phyloP scores from a whole-genome alignment of 2,797 vertebrate species.

The Ptychadena robeensis region DNA sequence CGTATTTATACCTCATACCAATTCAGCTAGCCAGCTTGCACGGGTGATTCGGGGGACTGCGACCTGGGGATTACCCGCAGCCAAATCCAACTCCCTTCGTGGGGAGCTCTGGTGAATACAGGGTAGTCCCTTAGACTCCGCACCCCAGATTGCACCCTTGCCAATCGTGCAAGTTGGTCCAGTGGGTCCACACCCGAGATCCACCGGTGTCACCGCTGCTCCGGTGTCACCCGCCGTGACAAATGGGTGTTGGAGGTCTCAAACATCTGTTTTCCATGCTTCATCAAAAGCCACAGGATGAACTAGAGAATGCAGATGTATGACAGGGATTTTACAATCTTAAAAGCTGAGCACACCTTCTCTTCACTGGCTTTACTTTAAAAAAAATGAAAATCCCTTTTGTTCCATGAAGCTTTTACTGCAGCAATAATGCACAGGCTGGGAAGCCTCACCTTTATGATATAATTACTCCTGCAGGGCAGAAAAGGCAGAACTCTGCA shows the following conservation, averaged over 20 bases:
- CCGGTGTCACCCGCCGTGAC: too few relatives aligned
- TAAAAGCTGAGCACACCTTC: not conserved
- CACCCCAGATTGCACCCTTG: too few relatives aligned
- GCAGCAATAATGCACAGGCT: slow-evolving; percentile 32
- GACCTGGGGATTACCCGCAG: too few relatives aligned
- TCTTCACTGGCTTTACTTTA: not conserved
- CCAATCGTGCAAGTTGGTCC: too few relatives aligned
- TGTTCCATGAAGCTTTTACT: slow-evolving; percentile 40
- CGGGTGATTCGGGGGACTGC: too few relatives aligned
- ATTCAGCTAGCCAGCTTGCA: too few relatives aligned
- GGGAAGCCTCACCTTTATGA: slow-evolving; percentile 20
- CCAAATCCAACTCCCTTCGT: too few relatives aligned
- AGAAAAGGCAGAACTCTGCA: not conserved
- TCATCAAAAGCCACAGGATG: slow-evolving; percentile 5
- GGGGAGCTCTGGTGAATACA: too few relatives aligned
- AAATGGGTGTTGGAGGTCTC: not conserved
- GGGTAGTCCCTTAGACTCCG: too few relatives aligned
- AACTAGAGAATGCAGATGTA: not conserved
- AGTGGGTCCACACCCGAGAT: too few relatives aligned
- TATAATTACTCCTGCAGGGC: slow-evolving; percentile 33
- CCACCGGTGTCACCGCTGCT: too few relatives aligned
- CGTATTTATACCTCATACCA: too few relatives aligned
- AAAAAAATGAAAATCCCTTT: slow-evolving; percentile 13
- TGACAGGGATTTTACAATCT: slow-evolving; percentile 15
- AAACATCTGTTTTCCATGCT: not conserved